Evolutionary conservation across 2,888 invertebrate species (phyloP), one percentile per base, ranked within the genome.

Genomic region (Cordilura impudica): DNA sequence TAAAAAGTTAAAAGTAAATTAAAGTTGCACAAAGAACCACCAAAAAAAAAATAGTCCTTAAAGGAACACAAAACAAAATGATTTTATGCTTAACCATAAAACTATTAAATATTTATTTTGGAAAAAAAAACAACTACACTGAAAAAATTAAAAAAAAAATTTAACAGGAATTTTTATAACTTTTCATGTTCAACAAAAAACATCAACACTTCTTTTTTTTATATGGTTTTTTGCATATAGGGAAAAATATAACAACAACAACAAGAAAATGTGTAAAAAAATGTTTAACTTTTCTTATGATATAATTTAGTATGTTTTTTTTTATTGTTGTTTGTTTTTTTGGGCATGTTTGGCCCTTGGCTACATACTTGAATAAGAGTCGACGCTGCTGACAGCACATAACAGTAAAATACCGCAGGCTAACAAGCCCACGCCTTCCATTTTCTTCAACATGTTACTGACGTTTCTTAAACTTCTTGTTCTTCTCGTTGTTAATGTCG

Each of bases 351-450:
- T 61, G 72, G 56, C 77, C 71, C 66, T 78, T 69, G 51, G 58
- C 67, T 73, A 89, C 89, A 85, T 88, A 89, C 89, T 89, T 84
- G 89, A 88, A 81, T 88, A 89, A 54, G 88, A 88, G 74, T 87
- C 87, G 84, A 88, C 88, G 78, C 83, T 84, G 80, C 83, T 83
- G 82, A 84, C 80, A 81, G 83, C 82, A 78, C 83, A 84, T 14
- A 88, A 81, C 81, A 86, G 83, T 71, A 88, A 79, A 76, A 87
- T 72, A 78, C 69, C 76, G 78, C 81, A 81, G 71, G 77, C 77
- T 69, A 79, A 73, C 39, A 81, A 53, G 80, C 81, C 82, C 81
- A 81, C 66, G 71, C 75, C 82, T 82, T 84, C 83, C 82, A 83
- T 82, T 81, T 83, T 83, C 71, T 67, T 78, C 67, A 82, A 74